Base-by-base conservation (phyloP, 2,888 invertebrate species). In the Noctua fimbriata region DNA sequence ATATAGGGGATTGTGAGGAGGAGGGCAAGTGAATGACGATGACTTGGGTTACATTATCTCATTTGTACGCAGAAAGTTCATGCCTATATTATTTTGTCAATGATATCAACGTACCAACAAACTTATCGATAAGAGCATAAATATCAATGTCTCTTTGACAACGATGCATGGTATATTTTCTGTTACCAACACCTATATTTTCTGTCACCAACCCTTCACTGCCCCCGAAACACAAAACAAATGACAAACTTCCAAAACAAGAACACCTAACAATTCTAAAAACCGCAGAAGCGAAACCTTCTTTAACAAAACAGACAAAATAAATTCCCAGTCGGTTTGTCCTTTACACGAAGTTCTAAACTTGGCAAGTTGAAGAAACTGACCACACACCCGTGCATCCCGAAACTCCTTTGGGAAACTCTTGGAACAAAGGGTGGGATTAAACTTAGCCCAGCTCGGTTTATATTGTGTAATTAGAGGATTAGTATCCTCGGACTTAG, bases 391-490 rank as follows among this genome's bases (percentile, higher is more conserved):
- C 86, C 91, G 87, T 90, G 86, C 90, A 87, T 87, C 73, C 76
- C 71, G 85, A 70, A 90, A 89, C 88, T 91, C 88, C 89, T 86
- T 66, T 47, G 85, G 77, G 89, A 88, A 88, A 88, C 87, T 88
- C 85, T 76, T 88, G 66, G 87, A 89, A 91, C 91, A 90, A 91
- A 90, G 88, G 83, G 84, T 73, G 55, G 87, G 87, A 84, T 89
- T 90, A 87, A 90, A 90, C 85, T 91, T 89, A 69, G 86, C 66
- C 82, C 69, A 72, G 80, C 84, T 81, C 77, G 86, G 87, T 86
- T 86, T 89, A 87, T 88, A 88, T 88, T 89, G 88, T 91, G 92
- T 91, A 91, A 91, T 91, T 91, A 91, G 89, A 80, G 84, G 87
- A 87, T 89, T 83, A 87, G 82, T 84, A 87, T 85, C 81, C 76